Evolutionary conservation across 1,140 invertebrate species (phyloP), one percentile per base, ranked within the genome.

Genomic region (Littorina saxatilis): DNA sequence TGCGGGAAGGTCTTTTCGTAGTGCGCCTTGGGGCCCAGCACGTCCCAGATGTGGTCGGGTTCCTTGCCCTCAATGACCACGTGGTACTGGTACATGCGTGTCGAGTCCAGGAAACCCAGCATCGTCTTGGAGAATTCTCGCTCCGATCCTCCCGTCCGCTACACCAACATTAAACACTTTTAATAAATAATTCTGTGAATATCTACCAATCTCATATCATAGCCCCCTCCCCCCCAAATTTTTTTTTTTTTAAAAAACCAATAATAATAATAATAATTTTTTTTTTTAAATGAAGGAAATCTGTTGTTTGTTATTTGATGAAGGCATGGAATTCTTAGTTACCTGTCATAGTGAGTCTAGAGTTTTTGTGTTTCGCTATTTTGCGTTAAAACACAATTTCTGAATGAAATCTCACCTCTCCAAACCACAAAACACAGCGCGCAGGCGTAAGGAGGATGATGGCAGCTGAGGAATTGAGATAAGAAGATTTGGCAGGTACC

Each of bases 91-190:
- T 80, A 84, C 74, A 76, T 82, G 55, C 81, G 82, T 43, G 79
- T 61, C 20, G 85, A 79, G 43, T 82, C 78, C 43, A 86, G 61
- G 77, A 84, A 84, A 43, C 72, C 82, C 27, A 84, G 61, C 70
- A 86, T 82, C 58, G 78, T 82, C 63, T 84, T 86, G 32, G 85
- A 81, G 58, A 84, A 86, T 58, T 86, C 82, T 58, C 85, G 50
- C 68, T 84, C 82, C 27, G 81, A 76, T 40, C 85, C 81, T 52
- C 85, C 81, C 27, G 85, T 84, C 70, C n/a, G 32, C 75, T 78
- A 43, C 29, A 74, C 32, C 1, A 20, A 74, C 15, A 39, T 27
- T n/a, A n/a, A n/a, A n/a, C n/a, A n/a, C n/a, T n/a, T n/a, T n/a
- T n/a, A n/a, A n/a, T n/a, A n/a, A n/a, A n/a, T n/a, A n/a, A n/a